Evolutionary conservation across 1,140 invertebrate genomes (phyloP).

Genomic region (Amphibalanus amphitrite): DNA sequence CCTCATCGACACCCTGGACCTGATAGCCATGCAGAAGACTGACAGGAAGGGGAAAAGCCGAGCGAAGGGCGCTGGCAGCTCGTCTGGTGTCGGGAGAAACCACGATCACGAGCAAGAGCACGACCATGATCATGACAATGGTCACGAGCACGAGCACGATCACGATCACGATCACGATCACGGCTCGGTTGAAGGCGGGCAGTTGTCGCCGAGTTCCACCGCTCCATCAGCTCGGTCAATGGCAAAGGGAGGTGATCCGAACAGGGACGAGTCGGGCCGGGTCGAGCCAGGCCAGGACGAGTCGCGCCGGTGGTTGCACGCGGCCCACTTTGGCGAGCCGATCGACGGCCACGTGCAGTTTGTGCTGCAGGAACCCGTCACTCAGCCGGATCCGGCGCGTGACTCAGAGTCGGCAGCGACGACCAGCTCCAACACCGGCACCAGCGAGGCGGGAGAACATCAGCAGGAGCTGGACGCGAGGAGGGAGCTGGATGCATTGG

Average conservation of each 20-base stretch:
- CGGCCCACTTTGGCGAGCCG: too few species aligned
- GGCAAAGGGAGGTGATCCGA: too few species aligned
- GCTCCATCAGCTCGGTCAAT: too few species aligned
- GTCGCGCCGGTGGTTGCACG: neutral
- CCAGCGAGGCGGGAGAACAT: too few species aligned
- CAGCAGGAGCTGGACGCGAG: neutral
- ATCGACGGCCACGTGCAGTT: neutral
- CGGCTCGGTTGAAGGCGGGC: too few species aligned
- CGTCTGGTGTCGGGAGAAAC: too few species aligned
- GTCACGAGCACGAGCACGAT: neutral
- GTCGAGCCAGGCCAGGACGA: neutral
- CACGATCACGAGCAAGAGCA: constrained; percentile 6
- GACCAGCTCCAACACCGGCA: neutral
- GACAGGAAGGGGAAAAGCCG: neutral
- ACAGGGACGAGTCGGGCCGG: too few species aligned
- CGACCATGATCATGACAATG: constrained; percentile 8
- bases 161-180: too few species aligned
- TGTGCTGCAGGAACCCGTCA: neutral
- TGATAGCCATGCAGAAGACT: neutral
- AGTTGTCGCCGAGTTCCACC: too few species aligned
- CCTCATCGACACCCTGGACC: neutral
- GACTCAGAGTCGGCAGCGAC: too few species aligned
- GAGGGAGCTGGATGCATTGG: neutral
- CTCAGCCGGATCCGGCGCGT: neutral
- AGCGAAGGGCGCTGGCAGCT: neutral